Evolutionary conservation across 2,888 invertebrate genomes (phyloP).

Genomic region (Ophonus ardosiacus): DNA sequence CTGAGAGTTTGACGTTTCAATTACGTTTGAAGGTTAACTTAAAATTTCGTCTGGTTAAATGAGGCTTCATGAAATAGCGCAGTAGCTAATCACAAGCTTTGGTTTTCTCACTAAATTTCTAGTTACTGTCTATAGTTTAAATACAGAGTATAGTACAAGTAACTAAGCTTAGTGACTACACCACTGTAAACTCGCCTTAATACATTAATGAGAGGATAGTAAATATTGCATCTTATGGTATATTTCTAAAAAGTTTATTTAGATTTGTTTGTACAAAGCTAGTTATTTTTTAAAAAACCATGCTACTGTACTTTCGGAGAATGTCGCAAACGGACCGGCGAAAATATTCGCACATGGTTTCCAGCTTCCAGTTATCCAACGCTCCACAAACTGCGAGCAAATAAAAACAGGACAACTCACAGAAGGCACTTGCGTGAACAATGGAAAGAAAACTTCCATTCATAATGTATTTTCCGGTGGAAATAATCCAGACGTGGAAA

Average conservation of each 20-base stretch:
- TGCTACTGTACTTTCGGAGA: background rate
- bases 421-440: constrained; percentile 54
- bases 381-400: background rate
- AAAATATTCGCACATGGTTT: background rate
- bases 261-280: background rate
- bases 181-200: too few relatives aligned
- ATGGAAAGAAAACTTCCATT: constrained; percentile 57
- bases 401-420: constrained; percentile 35
- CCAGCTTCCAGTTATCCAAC: background rate
- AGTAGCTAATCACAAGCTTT: too few relatives aligned
- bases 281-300: background rate
- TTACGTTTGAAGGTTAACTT: too few relatives aligned
- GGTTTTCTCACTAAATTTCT: too few relatives aligned
- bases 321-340: background rate
- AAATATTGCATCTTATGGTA: too few relatives aligned
- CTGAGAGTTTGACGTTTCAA: too few relatives aligned
- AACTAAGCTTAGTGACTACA: too few relatives aligned
- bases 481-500: constrained; percentile 56
- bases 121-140: too few relatives aligned
- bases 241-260: background rate
- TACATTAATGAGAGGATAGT: too few relatives aligned
- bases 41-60: too few relatives aligned
- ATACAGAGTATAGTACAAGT: too few relatives aligned
- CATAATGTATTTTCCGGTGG: constrained; percentile 59
- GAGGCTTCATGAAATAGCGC: too few relatives aligned